Conservation (phyloP, 2,797 vertebrate species). For the Myotis myotis region DNA sequence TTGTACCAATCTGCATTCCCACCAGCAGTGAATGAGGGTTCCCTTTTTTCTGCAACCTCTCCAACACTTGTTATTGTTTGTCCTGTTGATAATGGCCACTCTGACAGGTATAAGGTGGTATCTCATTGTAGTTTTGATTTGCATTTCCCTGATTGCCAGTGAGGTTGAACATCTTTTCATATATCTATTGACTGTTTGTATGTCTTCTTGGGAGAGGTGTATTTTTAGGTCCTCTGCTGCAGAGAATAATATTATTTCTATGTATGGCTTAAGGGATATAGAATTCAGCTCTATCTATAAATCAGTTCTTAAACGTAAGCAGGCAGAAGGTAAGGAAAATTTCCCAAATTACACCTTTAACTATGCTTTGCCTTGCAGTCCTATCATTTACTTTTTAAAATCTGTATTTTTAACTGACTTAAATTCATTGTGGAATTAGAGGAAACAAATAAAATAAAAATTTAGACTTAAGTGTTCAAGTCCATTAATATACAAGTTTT, state of each 20-base stretch:
- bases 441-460: constrained; percentile 26
- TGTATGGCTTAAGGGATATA: not conserved
- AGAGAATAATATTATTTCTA: constrained; percentile 13
- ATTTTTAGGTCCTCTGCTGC: not conserved
- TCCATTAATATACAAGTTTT: not conserved
- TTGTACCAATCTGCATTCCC: too few species aligned
- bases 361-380: not conserved
- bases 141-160: too few species aligned
- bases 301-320: not conserved
- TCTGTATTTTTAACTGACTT: not conserved
- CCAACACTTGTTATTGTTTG: too few species aligned
- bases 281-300: not conserved
- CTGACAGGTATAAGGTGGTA: too few species aligned
- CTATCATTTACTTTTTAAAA: not conserved
- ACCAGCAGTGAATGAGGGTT: too few species aligned
- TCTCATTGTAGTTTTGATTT: too few species aligned
- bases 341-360: not conserved
- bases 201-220: too few species aligned
- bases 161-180: too few species aligned
- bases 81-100: too few species aligned
- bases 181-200: too few species aligned
- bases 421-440: not conserved
- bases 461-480: not conserved
- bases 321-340: not conserved
- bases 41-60: too few species aligned